These are phyloP conservation scores for Xylocopa sonorina DNA, from an alignment of 1,140 invertebrate species.

Conservation along the genomic window DNA sequence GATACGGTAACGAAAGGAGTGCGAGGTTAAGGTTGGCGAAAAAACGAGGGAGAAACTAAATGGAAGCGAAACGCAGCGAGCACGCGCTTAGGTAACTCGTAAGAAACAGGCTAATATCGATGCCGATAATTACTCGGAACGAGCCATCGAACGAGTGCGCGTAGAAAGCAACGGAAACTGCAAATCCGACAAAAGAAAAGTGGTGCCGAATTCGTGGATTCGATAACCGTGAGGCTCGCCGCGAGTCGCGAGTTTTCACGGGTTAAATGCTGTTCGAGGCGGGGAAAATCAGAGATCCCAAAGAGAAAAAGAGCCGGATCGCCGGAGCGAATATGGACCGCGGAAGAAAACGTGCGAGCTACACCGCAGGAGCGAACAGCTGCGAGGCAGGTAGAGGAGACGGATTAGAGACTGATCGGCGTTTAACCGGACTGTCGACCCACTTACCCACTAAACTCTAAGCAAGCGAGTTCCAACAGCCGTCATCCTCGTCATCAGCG, in stretches of 20 bases:
- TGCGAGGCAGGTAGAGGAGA: conserved; percentile 16
- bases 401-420: conserved; percentile 49
- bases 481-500: conserved; percentile 23
- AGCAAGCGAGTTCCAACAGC: conserved; percentile 29
- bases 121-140: conserved; percentile 4
- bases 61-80: neutral
- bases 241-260: too few relatives aligned
- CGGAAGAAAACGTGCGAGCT: conserved; percentile 18
- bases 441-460: conserved; percentile 80
- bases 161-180: conserved; percentile 18
- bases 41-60: conserved; percentile 19
- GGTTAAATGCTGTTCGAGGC: too few relatives aligned
- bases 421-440: conserved; percentile 77
- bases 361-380: neutral
- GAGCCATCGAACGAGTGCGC: neutral
- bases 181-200: too few relatives aligned
- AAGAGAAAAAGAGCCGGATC: neutral
- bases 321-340: neutral
- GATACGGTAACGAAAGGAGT: neutral
- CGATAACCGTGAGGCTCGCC: too few relatives aligned
- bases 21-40: conserved; percentile 11
- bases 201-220: neutral
- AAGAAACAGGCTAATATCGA: conserved; percentile 2
- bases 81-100: neutral
- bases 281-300: neutral